Percentiles rank a stretch among this genome's conserved stretches.
Conservation (phyloP, 30 jellyfish, hydroid and myxozoan species). For the Hydra vulgaris region DNA sequence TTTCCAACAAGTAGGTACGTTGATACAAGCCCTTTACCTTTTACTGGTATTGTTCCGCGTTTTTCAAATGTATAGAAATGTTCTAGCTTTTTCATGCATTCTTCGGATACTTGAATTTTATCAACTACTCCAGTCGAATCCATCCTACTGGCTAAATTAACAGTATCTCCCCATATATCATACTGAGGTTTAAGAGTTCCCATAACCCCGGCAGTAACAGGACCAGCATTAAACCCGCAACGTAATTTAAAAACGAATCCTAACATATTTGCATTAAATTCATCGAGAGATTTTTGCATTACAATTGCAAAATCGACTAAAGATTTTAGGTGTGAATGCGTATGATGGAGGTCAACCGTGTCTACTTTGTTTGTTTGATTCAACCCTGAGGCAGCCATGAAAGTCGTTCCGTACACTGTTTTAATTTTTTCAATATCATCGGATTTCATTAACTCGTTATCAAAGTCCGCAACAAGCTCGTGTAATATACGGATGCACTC, state of each 20-base stretch:
- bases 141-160: conserved; percentile 94
- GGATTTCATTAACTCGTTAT: conserved; percentile 76
- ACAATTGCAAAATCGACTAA: conserved; percentile 75
- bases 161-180: conserved; percentile 99
- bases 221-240: conserved; percentile 98
- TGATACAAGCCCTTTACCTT: conserved; percentile 82
- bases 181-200: conserved; percentile 98
- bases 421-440: conserved; percentile 93
- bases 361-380: conserved; percentile 13
- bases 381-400: conserved; percentile 99
- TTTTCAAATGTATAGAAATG: conserved; percentile 82
- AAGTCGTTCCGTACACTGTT: conserved; percentile 97
- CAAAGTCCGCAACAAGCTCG: conserved; percentile 96
- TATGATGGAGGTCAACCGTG: conserved; percentile 29
- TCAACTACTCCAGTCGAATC: conserved; percentile 94
- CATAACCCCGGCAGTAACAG: conserved; percentile 98
- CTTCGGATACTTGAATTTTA: conserved; percentile 81
- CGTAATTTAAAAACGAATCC: conserved; percentile 82
- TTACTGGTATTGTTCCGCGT: conserved; percentile 67
- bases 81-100: conserved; percentile 68
- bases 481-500: conserved; percentile 95
- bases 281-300: conserved; percentile 70
- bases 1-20: conserved; percentile 57
- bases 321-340: conserved; percentile 59
- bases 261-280: conserved; percentile 85